Evolutionary conservation across 2,797 vertebrate genomes (phyloP).

Genomic region (Eptatretus atami): DNA sequence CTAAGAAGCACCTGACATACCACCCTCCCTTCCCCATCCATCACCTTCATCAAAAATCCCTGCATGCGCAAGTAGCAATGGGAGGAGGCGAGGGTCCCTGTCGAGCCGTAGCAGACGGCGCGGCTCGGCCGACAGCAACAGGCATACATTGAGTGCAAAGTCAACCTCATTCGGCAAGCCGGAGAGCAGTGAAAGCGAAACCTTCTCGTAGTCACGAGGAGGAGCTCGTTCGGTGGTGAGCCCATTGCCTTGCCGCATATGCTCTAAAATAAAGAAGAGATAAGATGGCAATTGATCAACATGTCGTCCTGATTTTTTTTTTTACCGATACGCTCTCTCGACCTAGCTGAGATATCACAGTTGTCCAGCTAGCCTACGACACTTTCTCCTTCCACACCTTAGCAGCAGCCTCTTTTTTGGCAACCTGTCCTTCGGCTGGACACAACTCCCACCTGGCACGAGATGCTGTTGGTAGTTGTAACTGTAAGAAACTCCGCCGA

Average conservation of each 20-base stretch:
- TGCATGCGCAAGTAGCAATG: conserved; percentile 70
- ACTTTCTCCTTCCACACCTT: no score
- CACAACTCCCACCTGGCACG: conserved; percentile 34
- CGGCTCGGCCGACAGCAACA: conserved; percentile 94
- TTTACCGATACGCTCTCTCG: no score
- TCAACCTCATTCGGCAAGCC: conserved; percentile 98
- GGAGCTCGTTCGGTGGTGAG: conserved; percentile 71
- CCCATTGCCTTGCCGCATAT: conserved; percentile 97
- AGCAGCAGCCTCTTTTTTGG: not conserved
- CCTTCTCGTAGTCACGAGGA: conserved; percentile 93
- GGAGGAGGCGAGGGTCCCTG: conserved; percentile 95
- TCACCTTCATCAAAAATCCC: conserved; percentile 95
- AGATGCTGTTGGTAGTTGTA: conserved; percentile 99
- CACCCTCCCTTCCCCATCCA: conserved; percentile 12
- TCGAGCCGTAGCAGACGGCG: conserved; percentile 98
- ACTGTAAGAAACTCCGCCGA: conserved; percentile 87
- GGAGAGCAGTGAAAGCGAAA: conserved; percentile 95
- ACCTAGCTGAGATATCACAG: no score
- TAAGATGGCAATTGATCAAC: no score
- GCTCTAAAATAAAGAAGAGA: conserved; percentile 25
- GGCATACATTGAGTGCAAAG: conserved; percentile 96
- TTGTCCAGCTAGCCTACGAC: no score
- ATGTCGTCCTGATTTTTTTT: no score
- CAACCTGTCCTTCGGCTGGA: not conserved
- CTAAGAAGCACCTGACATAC: not conserved